Base-by-base conservation (phyloP, 2,113 vertebrate genomes). In the Cnemophilus loriae region DNA sequence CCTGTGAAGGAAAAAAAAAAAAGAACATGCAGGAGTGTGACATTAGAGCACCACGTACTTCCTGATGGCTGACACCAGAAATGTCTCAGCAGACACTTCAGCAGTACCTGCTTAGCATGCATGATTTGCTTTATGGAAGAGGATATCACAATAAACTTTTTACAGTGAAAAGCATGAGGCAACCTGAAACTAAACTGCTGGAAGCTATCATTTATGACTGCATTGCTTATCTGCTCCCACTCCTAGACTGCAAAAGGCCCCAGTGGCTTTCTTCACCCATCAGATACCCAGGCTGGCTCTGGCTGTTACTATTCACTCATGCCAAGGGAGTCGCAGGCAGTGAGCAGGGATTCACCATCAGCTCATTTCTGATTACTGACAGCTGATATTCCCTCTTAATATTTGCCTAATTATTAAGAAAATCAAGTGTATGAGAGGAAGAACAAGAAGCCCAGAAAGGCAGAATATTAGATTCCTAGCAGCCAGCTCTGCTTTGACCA, bases 1-100 rank as follows among this genome's bases (percentile, higher is more conserved):
- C 4, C 3, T 0, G 0, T 9, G 26, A 84, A 60, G 23, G 5
- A 7, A 26, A 35, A 44, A 46, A 12, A 23, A 42, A 27, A 47
- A 23, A 0, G 2, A 63, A 76, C 4, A 4, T 0, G 11, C 13
- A 61, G 13, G n/a, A 87, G 7, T 3, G 13, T 33, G 37, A 87
- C 70, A 61, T 53, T 33, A 59, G 41, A 26, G 11, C 11, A 63
- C 26, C 39, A 73, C 53, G 11, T 20, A 46, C 23, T n/a, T 73
- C 37, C 52, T 37, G 47, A 41, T 1, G 39, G 39, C 49, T 35
- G 61, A 84, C 59, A 73, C 2, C 8, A 52, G 35, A 85, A 89
- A 44, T 44, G 49, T 37, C 53, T 69, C 44, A 50, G 63, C n/a
- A 91, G 75, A 70, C 20, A 35, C 16, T 39, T 52, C 44, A 65